phyloP scores from a whole-genome alignment of 1,140 invertebrate genomes.

The Drosophila pruinosa region DNA sequence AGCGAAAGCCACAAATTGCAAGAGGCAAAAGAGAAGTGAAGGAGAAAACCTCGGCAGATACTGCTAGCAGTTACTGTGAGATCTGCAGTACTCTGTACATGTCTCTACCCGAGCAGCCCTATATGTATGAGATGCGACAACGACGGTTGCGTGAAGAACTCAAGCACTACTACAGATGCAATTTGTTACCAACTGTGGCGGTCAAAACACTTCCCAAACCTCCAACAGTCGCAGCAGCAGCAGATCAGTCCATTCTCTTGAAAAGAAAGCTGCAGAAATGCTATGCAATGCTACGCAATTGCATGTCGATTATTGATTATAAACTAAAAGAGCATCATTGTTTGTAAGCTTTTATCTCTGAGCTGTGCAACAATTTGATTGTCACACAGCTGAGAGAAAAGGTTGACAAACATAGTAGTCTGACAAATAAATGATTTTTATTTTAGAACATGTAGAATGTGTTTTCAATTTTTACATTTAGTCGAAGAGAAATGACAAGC shows the following conservation, averaged over 20 bases:
- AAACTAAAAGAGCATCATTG: not conserved
- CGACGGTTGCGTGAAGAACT: not conserved
- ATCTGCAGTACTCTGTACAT: not conserved
- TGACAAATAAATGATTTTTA: not conserved
- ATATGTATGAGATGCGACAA: constrained; percentile 21
- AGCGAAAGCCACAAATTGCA: not conserved
- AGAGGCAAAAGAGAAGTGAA: no score
- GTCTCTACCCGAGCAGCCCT: constrained; percentile 26
- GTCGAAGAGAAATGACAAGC: not conserved
- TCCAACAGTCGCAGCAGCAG: no score
- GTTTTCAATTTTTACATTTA: not conserved
- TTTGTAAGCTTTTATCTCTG: not conserved
- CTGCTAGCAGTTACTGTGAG: not conserved
- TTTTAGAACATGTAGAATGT: not conserved
- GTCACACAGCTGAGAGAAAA: constrained; percentile 1
- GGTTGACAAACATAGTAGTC: not conserved
- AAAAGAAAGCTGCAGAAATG: not conserved
- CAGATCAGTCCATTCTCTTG: no score
- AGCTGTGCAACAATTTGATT: constrained; percentile 11
- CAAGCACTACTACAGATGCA: constrained; percentile 16
- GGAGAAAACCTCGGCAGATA: not conserved
- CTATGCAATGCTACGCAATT: constrained; percentile 16
- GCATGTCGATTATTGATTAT: constrained; percentile 3
- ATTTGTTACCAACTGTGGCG: not conserved
- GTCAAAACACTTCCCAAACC: no score